These are phyloP conservation scores for Periophthalmus modestus DNA, from an alignment of 2,113 vertebrate genomes.

Conservation along the genomic window DNA sequence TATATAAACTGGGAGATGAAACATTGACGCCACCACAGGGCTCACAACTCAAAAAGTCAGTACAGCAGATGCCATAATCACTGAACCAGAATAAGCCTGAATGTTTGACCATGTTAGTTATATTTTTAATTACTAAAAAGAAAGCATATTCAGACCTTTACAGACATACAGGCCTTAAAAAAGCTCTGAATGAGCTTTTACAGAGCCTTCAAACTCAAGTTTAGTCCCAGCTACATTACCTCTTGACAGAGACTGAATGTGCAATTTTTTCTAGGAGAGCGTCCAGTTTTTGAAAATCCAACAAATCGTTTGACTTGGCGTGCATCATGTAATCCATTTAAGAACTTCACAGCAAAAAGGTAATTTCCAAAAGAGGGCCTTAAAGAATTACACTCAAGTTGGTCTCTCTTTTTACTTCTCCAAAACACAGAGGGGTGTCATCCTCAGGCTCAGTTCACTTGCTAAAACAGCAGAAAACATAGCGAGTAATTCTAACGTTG, in stretches of 20 bases:
- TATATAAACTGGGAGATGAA: not conserved
- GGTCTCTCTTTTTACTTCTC: constrained; percentile 44
- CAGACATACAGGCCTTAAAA: not conserved
- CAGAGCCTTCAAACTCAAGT: constrained; percentile 3
- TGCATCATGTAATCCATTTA: constrained; percentile 84
- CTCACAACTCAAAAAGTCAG: constrained; percentile 18
- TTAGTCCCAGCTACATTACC: constrained; percentile 65
- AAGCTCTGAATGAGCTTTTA: constrained; percentile 11
- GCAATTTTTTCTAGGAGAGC: constrained; percentile 83
- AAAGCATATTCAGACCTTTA: not conserved
- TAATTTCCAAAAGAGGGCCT: constrained; percentile 22
- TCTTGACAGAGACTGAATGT: constrained; percentile 80
- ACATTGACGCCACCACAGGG: constrained; percentile 7
- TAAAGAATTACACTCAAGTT: constrained; percentile 56
- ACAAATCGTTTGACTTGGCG: constrained; percentile 81
- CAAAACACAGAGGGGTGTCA: constrained; percentile 54
- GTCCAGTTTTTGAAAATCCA: constrained; percentile 84
- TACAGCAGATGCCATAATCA: not conserved
- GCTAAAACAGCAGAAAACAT: constrained; percentile 64
- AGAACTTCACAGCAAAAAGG: constrained; percentile 64
- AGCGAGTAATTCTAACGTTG: constrained; percentile 61
- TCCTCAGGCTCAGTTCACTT: constrained; percentile 54
- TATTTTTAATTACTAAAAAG: not conserved
- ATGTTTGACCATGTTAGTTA: not conserved
- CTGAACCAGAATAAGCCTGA: not conserved